Conservation (phyloP, 1,140 invertebrate species). For the Kradibia gibbosae region DNA sequence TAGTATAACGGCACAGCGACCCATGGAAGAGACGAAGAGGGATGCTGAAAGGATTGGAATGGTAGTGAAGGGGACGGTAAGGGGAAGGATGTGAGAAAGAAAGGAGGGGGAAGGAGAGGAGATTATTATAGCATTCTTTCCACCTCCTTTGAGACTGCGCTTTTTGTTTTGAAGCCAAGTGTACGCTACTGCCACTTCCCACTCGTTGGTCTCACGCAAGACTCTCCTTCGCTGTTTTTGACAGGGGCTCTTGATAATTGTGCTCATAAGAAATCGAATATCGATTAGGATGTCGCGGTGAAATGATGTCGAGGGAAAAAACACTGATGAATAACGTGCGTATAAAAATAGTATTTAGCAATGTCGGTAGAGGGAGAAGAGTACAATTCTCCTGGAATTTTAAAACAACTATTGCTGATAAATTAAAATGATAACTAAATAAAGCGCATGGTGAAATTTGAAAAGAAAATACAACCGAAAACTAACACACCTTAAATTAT, state of each 20-base stretch:
- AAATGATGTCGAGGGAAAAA: background rate
- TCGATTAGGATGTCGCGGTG: background rate
- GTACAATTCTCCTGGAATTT: background rate
- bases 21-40: background rate
- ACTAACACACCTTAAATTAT: background rate
- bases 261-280: background rate
- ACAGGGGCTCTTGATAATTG: background rate
- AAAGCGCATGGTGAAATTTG: background rate
- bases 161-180: conserved; percentile 20
- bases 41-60: background rate
- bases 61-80: too few species aligned
- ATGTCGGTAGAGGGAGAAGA: too few species aligned
- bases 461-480: background rate
- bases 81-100: background rate
- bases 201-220: background rate
- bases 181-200: background rate
- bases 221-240: background rate
- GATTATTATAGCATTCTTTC: conserved; percentile 39
- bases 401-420: background rate
- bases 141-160: conserved; percentile 12
- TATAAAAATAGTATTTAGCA: background rate
- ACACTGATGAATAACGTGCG: background rate
- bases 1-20: conserved; percentile 35
- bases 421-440: background rate
- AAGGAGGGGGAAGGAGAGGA: background rate